These are phyloP conservation scores for Marcusenius ussheri DNA, from an alignment of 2,113 vertebrate species.

Conservation along the genomic window DNA sequence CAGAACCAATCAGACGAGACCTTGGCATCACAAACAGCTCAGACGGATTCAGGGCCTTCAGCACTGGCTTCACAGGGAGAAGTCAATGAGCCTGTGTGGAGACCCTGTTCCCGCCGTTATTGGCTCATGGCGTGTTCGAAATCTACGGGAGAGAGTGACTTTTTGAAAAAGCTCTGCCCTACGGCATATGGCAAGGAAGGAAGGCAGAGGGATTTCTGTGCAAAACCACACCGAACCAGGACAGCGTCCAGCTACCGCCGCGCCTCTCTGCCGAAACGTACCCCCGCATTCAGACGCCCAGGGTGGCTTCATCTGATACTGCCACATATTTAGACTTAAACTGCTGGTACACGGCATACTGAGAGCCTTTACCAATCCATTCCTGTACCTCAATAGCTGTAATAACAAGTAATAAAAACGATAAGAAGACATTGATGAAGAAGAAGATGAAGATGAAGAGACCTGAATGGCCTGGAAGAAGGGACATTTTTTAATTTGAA, in stretches of 20 bases:
- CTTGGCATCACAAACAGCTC: constrained; percentile 1
- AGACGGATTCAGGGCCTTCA: not conserved
- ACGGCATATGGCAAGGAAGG: not conserved
- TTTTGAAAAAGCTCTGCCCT: constrained; percentile 1
- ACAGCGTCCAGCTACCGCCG: constrained; percentile 25
- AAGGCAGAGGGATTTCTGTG: constrained; percentile 13
- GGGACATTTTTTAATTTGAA: constrained; percentile 34
- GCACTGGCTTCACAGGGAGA: not conserved
- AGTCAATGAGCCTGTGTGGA: not conserved
- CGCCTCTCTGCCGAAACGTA: not conserved
- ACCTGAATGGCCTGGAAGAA: constrained; percentile 39
- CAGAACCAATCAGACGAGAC: not conserved
- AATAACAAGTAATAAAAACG: not conserved
- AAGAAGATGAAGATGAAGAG: not conserved
- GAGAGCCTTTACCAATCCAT: constrained; percentile 47
- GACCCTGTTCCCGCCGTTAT: not conserved
- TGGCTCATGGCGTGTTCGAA: constrained; percentile 12
- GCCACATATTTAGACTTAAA: not conserved
- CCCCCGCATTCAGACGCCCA: not conserved
- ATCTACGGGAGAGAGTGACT: constrained; percentile 14
- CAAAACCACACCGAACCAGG: constrained; percentile 10
- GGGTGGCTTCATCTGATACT: not conserved
- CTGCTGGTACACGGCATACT: constrained; percentile 26
- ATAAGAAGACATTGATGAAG: not conserved
- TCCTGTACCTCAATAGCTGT: constrained; percentile 39